phyloP scores from a whole-genome alignment of 2,797 vertebrate species.

The Spea hammondii region DNA sequence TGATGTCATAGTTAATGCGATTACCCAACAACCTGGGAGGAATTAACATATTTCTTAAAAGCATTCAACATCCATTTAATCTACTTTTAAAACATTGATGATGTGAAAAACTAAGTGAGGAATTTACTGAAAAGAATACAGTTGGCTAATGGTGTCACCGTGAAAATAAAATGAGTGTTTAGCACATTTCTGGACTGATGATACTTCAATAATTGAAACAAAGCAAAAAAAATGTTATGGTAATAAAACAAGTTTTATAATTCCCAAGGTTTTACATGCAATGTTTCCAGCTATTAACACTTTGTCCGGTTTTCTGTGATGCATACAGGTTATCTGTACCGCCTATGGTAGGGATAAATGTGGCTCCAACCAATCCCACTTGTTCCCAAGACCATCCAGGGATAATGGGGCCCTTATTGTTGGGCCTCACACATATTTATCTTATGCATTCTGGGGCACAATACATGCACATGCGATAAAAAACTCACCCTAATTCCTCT shows the following conservation, averaged over 20 bases:
- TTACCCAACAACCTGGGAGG: neutral
- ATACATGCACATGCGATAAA: no score
- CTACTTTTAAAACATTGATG: slow-evolving; percentile 4
- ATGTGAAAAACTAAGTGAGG: slow-evolving; percentile 26
- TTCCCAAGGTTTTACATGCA: no score
- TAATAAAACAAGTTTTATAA: neutral
- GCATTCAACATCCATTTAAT: slow-evolving; percentile 5
- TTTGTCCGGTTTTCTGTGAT: no score
- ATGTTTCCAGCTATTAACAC: no score
- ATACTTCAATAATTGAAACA: slow-evolving; percentile 5
- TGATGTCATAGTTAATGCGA: slow-evolving; percentile 18
- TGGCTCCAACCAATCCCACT: no score
- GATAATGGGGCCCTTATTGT: no score
- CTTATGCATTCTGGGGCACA: no score
- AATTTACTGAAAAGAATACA: slow-evolving; percentile 17
- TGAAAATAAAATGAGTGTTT: neutral
- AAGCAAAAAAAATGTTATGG: slow-evolving; percentile 1
- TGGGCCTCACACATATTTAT: no score
- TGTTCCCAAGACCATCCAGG: no score
- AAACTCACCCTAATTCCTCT: no score
- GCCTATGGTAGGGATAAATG: no score
- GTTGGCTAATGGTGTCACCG: neutral
- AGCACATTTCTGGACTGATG: slow-evolving; percentile 26
- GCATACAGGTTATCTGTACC: no score
- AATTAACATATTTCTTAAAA: slow-evolving; percentile 16